Conservation (phyloP, 1,140 invertebrate species). For the Leptonema lineaticorne region DNA sequence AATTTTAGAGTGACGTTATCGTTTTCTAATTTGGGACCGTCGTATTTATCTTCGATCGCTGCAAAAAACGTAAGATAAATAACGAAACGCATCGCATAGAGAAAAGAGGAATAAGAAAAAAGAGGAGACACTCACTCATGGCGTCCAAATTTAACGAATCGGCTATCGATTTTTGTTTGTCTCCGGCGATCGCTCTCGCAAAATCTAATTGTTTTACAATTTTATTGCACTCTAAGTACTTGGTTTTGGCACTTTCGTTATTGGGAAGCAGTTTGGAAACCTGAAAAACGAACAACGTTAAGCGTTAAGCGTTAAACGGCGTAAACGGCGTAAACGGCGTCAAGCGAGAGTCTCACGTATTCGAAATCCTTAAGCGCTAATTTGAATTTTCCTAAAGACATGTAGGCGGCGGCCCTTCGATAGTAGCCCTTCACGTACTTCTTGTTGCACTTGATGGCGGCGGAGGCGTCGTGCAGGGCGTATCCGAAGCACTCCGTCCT, state of each 20-base stretch:
- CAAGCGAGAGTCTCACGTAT: slow-evolving; percentile 64
- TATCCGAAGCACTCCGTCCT: slow-evolving; percentile 92
- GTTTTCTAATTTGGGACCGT: slow-evolving; percentile 87
- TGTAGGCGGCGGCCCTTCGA: slow-evolving; percentile 91
- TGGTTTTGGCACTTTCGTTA: slow-evolving; percentile 93
- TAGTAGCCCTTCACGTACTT: slow-evolving; percentile 94
- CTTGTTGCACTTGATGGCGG: slow-evolving; percentile 87
- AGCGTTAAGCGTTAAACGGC: not conserved
- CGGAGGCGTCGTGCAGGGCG: slow-evolving; percentile 87
- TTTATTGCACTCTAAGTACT: slow-evolving; percentile 94
- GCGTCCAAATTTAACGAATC: slow-evolving; percentile 85
- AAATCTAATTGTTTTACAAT: slow-evolving; percentile 94
- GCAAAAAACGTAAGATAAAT: slow-evolving; percentile 9
- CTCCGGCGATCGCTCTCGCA: slow-evolving; percentile 94
- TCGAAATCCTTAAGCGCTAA: slow-evolving; percentile 95
- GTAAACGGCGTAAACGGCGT: not conserved
- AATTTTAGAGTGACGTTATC: slow-evolving; percentile 84
- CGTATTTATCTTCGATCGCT: slow-evolving; percentile 95
- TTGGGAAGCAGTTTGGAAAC: slow-evolving; percentile 86
- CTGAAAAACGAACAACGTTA: slow-evolving; percentile 50
- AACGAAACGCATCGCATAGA: not conserved
- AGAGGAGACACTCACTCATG: slow-evolving; percentile 78
- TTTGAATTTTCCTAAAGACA: slow-evolving; percentile 98
- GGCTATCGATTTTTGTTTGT: slow-evolving; percentile 82
- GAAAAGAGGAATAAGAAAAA: not conserved